Evolutionary conservation across 2,113 vertebrate genomes (phyloP), one percentile per base, ranked within the genome.

Genomic region (Sinocyclocheilus maitianheensis): DNA sequence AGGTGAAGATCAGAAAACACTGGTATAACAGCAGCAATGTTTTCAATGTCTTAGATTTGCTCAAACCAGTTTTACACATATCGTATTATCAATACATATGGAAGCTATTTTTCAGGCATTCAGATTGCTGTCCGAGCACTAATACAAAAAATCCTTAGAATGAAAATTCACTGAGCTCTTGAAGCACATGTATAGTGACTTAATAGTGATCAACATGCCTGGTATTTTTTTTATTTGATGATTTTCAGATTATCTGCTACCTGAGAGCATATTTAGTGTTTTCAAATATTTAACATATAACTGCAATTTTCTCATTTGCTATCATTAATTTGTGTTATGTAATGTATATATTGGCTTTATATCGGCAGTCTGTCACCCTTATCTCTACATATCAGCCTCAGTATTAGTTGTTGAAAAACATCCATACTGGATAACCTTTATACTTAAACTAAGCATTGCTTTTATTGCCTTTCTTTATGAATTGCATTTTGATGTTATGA

Each of bases 241-340:
- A 46, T 46, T 46, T 43, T 22, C 37, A 46, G 10, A 74, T 46
- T 6, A 46, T 46, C 10, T 75, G 4, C 53, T 55, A 18, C 53
- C 16, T 18, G 53, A 18, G 1, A 6, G 16, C 53, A 18, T 18
- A 58, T 58, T 58, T 58, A 22, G 2, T 58, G 18, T 22, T 58
- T 58, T 58, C 55, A 22, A 58, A 58, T 58, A n/a, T 58, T 20
- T 58, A 58, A 20, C 20, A 20, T 20, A 8, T 20, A 58, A 58
- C 55, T 58, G 55, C 55, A 58, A 40, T 40, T 72, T 72, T 72
- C 24, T 67, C 24, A 71, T 37, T 71, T 71, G 67, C 34, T 71
- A 40, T 22, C 18, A 22, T 40, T 43, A 22, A 40, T 40, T 43
- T 72, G 9, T 0, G 2, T 40, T 72, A 5, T 4, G 16, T 20